Conservation (phyloP, 2,797 vertebrate species). For the Diplodus sargus region DNA sequence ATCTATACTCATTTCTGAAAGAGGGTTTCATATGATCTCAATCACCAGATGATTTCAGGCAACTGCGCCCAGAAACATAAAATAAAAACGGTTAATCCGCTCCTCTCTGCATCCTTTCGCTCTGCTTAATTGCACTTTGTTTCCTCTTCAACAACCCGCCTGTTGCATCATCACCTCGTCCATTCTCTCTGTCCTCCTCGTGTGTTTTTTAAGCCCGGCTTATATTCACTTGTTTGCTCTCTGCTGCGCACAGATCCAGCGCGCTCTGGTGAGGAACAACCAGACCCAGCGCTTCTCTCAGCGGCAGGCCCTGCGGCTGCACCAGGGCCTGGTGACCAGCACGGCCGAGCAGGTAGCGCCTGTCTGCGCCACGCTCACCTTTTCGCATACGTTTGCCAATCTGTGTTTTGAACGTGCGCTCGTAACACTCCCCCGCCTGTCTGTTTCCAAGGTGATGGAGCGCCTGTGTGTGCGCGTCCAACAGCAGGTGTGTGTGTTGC, state of each 20-base stretch:
- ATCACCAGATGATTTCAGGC: neutral
- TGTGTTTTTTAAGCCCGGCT: neutral
- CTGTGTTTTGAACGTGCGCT: constrained; percentile 12
- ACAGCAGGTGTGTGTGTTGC: constrained; percentile 90
- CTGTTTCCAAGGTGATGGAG: constrained; percentile 90
- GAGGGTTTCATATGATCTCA: neutral
- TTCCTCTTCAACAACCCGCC: constrained; percentile 15
- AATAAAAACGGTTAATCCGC: neutral
- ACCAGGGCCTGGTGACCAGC: constrained; percentile 93
- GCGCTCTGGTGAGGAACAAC: constrained; percentile 91
- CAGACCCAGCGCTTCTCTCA: constrained; percentile 92
- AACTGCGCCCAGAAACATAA: neutral
- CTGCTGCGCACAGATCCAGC: constrained; percentile 86
- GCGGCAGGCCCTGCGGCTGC: constrained; percentile 92
- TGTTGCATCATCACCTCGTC: neutral
- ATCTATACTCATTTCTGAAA: neutral
- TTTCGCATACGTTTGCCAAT: neutral
- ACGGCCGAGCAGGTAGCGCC: constrained; percentile 90
- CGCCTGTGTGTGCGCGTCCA: constrained; percentile 91
- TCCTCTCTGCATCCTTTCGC: constrained; percentile 11
- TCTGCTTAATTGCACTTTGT: constrained; percentile 11
- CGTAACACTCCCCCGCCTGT: constrained; percentile 28
- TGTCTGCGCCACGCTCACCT: constrained; percentile 55
- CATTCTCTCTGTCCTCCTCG: neutral
- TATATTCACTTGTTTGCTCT: neutral